phyloP scores from a whole-genome alignment of 2,113 vertebrate genomes.

The Grus americana region DNA sequence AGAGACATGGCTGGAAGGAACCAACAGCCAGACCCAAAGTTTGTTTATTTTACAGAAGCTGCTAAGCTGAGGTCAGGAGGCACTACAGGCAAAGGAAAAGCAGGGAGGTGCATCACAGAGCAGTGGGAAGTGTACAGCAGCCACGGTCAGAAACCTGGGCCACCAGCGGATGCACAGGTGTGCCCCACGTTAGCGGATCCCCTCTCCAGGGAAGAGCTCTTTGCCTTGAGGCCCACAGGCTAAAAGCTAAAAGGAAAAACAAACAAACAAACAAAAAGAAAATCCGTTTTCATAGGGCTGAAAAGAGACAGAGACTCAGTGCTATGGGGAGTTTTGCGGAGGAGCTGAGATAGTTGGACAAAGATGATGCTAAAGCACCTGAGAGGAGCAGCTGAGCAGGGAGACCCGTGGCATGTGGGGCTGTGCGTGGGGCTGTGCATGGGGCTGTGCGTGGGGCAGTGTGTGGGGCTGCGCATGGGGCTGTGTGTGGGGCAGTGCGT shows the following conservation, averaged over 20 bases:
- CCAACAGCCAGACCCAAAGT: not conserved
- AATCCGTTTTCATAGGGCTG: not conserved
- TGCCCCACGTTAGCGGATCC: rapidly evolving
- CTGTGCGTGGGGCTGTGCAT: too few species aligned
- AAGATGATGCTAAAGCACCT: not conserved
- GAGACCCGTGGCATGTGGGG: rapidly evolving
- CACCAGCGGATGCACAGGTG: not conserved
- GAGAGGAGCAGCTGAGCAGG: rapidly evolving
- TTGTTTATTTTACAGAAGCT: not conserved
- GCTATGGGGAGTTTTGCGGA: not conserved
- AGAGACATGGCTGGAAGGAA: not conserved
- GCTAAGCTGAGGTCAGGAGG: not conserved
- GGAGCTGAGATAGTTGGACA: not conserved
- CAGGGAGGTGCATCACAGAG: not conserved
- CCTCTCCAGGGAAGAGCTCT: not conserved
- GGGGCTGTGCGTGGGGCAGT: too few species aligned
- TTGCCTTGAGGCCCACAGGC: not conserved
- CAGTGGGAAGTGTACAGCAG: not conserved
- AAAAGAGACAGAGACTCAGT: not conserved
- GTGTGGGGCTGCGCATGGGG: too few species aligned
- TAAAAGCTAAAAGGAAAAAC: not conserved
- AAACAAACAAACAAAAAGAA: not conserved
- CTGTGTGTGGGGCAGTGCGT: too few species aligned
- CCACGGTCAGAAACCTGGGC: not conserved
- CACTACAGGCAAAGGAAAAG: not conserved